Conservation (phyloP, 2,113 vertebrate genomes). For the Malurus melanocephalus region DNA sequence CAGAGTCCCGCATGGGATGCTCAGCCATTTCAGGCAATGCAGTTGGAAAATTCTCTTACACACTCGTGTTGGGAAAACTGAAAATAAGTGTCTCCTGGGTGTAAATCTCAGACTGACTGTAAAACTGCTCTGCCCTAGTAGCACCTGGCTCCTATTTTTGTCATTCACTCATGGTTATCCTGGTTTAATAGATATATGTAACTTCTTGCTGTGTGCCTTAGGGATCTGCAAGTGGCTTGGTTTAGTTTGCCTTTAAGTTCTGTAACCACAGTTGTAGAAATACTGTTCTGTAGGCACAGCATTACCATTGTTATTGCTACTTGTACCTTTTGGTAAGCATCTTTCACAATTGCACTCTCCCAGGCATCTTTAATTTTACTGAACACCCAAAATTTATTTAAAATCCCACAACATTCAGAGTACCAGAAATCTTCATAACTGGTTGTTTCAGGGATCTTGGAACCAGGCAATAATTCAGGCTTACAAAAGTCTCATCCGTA, state of each 20-base stretch:
- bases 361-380: background rate
- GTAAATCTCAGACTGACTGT: background rate
- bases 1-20: background rate
- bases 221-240: background rate
- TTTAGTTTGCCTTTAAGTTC: background rate
- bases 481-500: background rate
- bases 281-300: background rate
- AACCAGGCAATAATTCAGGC: background rate
- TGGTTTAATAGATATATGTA: background rate
- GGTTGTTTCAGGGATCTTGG: background rate
- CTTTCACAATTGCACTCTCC: background rate
- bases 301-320: background rate
- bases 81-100: rapidly evolving
- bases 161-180: background rate
- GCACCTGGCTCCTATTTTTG: background rate
- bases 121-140: background rate
- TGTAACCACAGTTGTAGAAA: background rate
- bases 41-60: background rate
- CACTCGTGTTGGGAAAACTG: background rate
- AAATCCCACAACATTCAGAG: background rate
- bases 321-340: background rate
- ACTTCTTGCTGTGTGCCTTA: background rate
- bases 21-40: background rate
- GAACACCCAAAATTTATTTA: background rate
- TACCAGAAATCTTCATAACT: background rate